Evolutionary conservation across 2,888 invertebrate genomes (phyloP).

Genomic region (Colostygia pectinataria): DNA sequence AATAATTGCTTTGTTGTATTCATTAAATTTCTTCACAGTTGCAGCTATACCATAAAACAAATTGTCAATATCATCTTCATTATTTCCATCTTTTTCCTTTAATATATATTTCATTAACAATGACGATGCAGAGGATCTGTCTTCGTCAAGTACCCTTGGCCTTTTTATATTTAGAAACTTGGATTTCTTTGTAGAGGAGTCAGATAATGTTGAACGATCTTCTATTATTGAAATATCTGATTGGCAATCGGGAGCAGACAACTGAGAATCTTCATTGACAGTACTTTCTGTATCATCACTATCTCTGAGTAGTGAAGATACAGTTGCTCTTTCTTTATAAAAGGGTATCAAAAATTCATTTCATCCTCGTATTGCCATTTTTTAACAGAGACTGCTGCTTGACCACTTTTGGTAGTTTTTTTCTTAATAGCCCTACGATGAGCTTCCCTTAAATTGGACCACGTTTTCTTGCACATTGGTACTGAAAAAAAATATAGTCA

Average conservation of each 20-base stretch:
- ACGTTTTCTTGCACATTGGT: too few relatives aligned
- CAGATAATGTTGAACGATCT: slow-evolving; percentile 11
- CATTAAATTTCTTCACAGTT: slow-evolving; percentile 31
- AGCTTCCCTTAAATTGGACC: too few relatives aligned
- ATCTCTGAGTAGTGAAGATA: slow-evolving; percentile 21
- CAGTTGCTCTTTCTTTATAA: slow-evolving; percentile 26
- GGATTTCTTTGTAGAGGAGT: slow-evolving; percentile 17
- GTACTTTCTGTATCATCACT: slow-evolving; percentile 22
- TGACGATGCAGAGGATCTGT: too few relatives aligned
- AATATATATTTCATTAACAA: too few relatives aligned
- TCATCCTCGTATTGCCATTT: slow-evolving; percentile 36
- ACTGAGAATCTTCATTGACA: slow-evolving; percentile 22
- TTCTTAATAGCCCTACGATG: too few relatives aligned
- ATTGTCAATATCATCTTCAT: too few relatives aligned
- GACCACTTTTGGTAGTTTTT: slow-evolving; percentile 15
- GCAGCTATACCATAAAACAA: too few relatives aligned
- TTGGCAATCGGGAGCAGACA: slow-evolving; percentile 12
- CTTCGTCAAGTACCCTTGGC: too few relatives aligned
- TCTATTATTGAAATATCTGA: slow-evolving; percentile 8
- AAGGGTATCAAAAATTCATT: slow-evolving; percentile 34
- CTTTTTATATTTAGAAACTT: slow-evolving; percentile 20
- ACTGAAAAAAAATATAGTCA: too few relatives aligned
- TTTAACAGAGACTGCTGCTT: slow-evolving; percentile 11
- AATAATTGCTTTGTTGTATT: slow-evolving; percentile 26
- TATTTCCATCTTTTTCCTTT: too few relatives aligned